Base-by-base conservation (phyloP, 2,888 invertebrate genomes). In the Pandemis corylana region DNA sequence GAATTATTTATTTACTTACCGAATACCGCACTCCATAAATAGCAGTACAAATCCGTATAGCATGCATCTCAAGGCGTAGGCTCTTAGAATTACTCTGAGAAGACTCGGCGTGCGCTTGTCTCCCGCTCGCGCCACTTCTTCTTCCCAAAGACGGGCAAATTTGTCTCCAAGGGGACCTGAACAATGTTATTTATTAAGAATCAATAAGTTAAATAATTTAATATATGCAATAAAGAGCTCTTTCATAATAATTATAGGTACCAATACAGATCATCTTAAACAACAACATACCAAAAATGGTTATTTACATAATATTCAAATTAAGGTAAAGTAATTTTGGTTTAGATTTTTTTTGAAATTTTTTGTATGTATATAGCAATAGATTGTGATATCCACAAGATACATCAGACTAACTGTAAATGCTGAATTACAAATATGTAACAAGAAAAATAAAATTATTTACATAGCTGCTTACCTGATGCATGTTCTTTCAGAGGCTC, bases 401-500 rank as follows among this genome's bases (percentile, higher is more conserved):
- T 36, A 36, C 2, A 36, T 36, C 28, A 36, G 28, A 36, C 3
- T 36, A 36, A 36, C 28, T 36, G 28, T 36, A 36, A 36, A 2
- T 36, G 28, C 7, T 9, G 9, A 44, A 44, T 7, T 44, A 44
- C 0, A 44, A 44, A 44, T 9, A 0, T 2, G 2, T 44, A 7
- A 44, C 7, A 7, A 7, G 44, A 44, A 44, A 44, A 44, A 44
- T 46, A 42, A 49, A 65, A 13, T 20, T 59, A 49, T 36, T 15
- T 63, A 20, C 4, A 2, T 44, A 44, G 51, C 51, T n/a, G 73
- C 82, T 82, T 78, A 89, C 95, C 95, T 79, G 98, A 98, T 82
- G 95, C 95, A 90, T 98, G 98, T 80, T 95, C 95, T 76, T 95
- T 95, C 53, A 98, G 88, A 13, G 97, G 96, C 85, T 96, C 96